phyloP scores from a whole-genome alignment of 2,113 vertebrate species.

The Syngnathus scovelli region DNA sequence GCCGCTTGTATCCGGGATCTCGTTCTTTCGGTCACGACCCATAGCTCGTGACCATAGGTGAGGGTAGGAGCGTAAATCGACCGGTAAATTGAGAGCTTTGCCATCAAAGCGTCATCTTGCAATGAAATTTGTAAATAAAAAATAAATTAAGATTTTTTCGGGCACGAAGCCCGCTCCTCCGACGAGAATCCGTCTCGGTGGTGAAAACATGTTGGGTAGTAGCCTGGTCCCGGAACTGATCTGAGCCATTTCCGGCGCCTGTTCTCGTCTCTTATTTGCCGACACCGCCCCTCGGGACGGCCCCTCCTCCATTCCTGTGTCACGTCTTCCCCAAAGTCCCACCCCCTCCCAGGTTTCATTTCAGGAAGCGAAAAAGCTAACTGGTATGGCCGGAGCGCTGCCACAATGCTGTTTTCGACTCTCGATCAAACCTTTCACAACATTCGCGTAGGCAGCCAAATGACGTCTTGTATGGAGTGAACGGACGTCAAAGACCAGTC shows the following conservation, averaged over 20 bases:
- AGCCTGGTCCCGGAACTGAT: constrained; percentile 34
- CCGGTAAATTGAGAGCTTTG: too few species aligned
- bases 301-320: constrained; percentile 52
- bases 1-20: too few species aligned
- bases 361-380: constrained; percentile 57
- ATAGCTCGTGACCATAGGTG: too few species aligned
- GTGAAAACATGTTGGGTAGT: neutral
- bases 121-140: fast-evolving
- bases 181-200: fast-evolving
- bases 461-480: constrained; percentile 50
- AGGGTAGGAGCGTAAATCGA: too few species aligned
- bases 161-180: neutral
- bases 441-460: constrained; percentile 5
- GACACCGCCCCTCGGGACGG: neutral
- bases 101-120: neutral
- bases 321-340: constrained; percentile 46
- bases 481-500: constrained; percentile 10
- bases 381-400: neutral
- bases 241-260: constrained; percentile 48
- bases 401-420: neutral
- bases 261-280: constrained; percentile 36
- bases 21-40: too few species aligned
- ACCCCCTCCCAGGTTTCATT: constrained; percentile 46
- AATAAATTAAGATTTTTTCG: fast-evolving
- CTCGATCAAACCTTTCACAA: neutral